phyloP scores from a whole-genome alignment of 2,113 vertebrate species.

The Plestiodon gilberti region DNA sequence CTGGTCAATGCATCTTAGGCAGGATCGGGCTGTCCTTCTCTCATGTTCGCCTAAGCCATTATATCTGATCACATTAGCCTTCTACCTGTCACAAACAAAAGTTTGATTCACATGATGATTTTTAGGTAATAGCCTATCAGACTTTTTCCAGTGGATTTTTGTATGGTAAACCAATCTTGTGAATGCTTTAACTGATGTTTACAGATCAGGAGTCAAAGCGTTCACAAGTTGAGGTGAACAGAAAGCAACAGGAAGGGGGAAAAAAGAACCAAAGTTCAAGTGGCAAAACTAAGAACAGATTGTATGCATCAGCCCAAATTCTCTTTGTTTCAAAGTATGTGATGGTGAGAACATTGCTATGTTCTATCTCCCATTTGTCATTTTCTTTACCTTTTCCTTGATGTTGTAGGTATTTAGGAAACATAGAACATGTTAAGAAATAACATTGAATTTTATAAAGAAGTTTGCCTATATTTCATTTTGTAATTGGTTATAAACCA shows the following conservation, averaged over 20 bases:
- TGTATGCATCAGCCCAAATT: background rate
- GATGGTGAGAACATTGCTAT: background rate
- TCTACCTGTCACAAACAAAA: background rate
- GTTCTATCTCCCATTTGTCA: background rate
- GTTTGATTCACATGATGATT: background rate
- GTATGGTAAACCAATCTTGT: background rate
- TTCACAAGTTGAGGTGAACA: background rate
- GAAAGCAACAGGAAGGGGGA: background rate
- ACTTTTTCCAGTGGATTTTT: background rate
- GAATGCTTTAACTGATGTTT: background rate
- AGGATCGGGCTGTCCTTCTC: too few species aligned
- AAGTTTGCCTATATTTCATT: background rate
- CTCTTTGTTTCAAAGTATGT: background rate
- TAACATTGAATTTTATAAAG: background rate
- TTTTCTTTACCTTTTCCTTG: background rate
- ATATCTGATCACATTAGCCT: background rate
- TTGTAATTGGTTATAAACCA: background rate
- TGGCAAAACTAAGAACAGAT: background rate
- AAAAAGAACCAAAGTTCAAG: background rate
- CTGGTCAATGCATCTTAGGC: too few species aligned
- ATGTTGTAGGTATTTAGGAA: too few species aligned
- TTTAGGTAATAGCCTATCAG: background rate
- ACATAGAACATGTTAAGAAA: background rate
- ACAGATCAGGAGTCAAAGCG: background rate
- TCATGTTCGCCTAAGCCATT: background rate